Evolutionary conservation across 1,140 invertebrate genomes (phyloP).

Genomic region (Mamestra configurata): DNA sequence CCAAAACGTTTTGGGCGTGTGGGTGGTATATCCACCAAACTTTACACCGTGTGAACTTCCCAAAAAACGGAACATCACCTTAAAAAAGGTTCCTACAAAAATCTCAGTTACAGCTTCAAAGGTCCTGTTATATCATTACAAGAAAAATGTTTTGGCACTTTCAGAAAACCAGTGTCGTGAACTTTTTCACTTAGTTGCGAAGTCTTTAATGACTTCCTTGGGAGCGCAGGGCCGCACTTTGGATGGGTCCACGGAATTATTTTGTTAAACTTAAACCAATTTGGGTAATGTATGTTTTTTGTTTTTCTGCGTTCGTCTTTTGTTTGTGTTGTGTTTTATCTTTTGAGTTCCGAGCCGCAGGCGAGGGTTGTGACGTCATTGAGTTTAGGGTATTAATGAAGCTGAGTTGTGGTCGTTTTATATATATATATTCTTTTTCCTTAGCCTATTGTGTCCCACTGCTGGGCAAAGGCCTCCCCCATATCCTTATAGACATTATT

Average conservation of each 20-base stretch:
- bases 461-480: too few relatives aligned
- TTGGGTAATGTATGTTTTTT: constrained; percentile 29
- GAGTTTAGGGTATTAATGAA: neutral
- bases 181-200: constrained; percentile 53
- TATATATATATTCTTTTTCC: too few relatives aligned
- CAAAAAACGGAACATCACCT: neutral
- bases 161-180: constrained; percentile 38
- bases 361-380: neutral
- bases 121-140: constrained; percentile 31
- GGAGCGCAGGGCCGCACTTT: constrained; percentile 24
- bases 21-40: too few relatives aligned
- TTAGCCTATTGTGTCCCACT: too few relatives aligned
- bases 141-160: constrained; percentile 50
- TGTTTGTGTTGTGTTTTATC: neutral
- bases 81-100: constrained; percentile 4
- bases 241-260: neutral
- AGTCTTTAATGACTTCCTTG: constrained; percentile 48
- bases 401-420: too few relatives aligned
- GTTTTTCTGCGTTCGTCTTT: neutral
- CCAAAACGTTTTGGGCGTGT: too few relatives aligned
- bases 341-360: neutral
- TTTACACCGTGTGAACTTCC: neutral
- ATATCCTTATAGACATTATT: too few relatives aligned
- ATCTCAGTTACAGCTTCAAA: constrained; percentile 10
- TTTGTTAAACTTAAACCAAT: constrained; percentile 26